Conservation (phyloP, 2,888 invertebrate species). For the Celastrina argiolus region DNA sequence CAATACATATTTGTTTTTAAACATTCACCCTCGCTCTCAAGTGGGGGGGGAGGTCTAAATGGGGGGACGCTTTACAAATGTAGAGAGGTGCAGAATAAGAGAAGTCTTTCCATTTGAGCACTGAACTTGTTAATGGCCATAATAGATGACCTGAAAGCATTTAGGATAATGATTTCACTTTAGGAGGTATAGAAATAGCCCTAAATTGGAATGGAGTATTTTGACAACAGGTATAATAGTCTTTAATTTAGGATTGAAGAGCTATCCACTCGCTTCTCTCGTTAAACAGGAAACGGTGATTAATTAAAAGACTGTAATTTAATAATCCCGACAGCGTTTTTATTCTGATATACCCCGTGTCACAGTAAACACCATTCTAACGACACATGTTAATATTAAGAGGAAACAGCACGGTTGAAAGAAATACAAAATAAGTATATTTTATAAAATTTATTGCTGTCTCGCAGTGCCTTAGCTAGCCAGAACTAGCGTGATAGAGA, state of each 20-base stretch:
- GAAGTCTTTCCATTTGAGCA: conserved; percentile 17
- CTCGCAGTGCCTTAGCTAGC: too few relatives aligned
- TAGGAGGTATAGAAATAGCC: background rate
- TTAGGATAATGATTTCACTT: background rate
- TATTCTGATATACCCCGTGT: too few relatives aligned
- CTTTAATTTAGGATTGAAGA: background rate
- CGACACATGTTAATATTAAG: too few relatives aligned
- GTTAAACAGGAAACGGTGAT: too few relatives aligned
- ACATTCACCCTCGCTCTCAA: conserved; percentile 25
- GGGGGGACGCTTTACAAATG: conserved; percentile 18
- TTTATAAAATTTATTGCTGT: too few relatives aligned
- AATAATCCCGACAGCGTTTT: too few relatives aligned
- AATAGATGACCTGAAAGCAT: background rate
- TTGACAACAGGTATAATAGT: background rate
- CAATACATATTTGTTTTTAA: conserved; percentile 33
- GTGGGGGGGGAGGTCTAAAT: background rate
- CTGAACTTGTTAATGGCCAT: background rate
- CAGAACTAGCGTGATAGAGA: too few relatives aligned
- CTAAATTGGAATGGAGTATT: background rate
- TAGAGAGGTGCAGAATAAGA: background rate
- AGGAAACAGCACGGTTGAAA: too few relatives aligned
- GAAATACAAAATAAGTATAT: too few relatives aligned
- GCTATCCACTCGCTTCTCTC: background rate
- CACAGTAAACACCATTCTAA: too few relatives aligned
- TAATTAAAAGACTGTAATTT: too few relatives aligned